Evolutionary conservation across 2,797 vertebrate species (phyloP), one percentile per base, ranked within the genome.

Genomic region (Moxostoma hubbsi): DNA sequence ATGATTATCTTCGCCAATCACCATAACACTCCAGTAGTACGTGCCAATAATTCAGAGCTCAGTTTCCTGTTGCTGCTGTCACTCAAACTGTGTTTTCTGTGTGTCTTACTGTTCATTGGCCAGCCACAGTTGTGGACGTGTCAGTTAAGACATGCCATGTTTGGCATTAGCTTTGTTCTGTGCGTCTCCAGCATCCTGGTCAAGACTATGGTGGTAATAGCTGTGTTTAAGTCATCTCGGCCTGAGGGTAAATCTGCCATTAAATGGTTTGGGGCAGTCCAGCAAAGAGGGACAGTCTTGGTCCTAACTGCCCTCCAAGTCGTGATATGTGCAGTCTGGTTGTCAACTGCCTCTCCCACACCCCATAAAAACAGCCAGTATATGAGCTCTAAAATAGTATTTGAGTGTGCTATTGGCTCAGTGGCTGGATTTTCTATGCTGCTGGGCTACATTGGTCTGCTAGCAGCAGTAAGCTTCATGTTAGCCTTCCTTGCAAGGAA

Each of bases 41-140:
- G 91, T 65, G 92, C 92, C 65, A 93, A 94, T 85, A 93, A 93
- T 74, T 91, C 92, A 59, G 90, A 93, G 57, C 82, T 94, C 79
- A 93, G 92, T 84, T 93, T 93, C 82, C 81, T 92, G 77, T 87
- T 92, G 8, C 90, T 93, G 13, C 8, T 90, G 79, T 92, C 91
- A 0, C 86, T 93, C 54, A 91, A 91, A 78, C 88, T 92, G 64
- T 92, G 92, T 83, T 69, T 69, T 4, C 49, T 69, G 9, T 93
- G 91, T 83, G 84, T 92, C 62, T 54, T 86, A 54, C 77, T 84
- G n/a, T 86, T 86, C 66, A 86, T 86, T 70, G 85, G 83, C 6
- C 74, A 51, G 12, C 83, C 85, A 9, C 76, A 74, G 58, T 59
- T 73, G 53, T 84, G 80, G 80, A 81, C 84, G 7, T 86, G 85